Conservation (phyloP, 2,797 vertebrate species). For the Austrolebias charrua region DNA sequence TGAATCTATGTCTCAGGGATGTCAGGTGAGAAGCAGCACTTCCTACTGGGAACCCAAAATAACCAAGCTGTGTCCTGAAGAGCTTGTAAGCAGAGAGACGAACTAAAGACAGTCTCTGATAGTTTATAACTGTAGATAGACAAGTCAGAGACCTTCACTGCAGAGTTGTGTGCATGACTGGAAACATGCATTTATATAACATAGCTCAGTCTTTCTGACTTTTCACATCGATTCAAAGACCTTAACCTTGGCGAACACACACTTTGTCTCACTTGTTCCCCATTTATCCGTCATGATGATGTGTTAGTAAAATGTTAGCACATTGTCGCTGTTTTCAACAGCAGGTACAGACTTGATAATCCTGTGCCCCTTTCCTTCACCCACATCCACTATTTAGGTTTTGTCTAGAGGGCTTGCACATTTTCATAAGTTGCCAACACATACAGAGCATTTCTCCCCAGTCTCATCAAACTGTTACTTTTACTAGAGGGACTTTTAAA, state of each 20-base stretch:
- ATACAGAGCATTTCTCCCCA: conserved; percentile 49
- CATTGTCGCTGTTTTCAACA: conserved; percentile 67
- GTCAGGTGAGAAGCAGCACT: conserved; percentile 77
- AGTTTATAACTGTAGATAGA: conserved; percentile 26
- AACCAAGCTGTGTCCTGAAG: conserved; percentile 46
- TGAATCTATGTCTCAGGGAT: conserved; percentile 82
- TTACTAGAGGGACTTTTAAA: conserved; percentile 66
- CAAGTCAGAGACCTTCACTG: conserved; percentile 6
- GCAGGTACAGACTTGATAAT: conserved; percentile 73
- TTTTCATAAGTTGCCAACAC: conserved; percentile 69
- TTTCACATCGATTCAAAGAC: conserved; percentile 46
- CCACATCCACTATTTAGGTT: conserved; percentile 63
- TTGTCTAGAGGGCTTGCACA: conserved; percentile 59
- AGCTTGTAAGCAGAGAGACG: conserved; percentile 21
- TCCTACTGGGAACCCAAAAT: conserved; percentile 69
- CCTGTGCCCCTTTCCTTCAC: conserved; percentile 34
- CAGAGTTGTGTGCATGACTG: conserved; percentile 2
- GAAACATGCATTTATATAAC: not conserved
- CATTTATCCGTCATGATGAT: conserved; percentile 65
- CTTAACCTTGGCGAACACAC: conserved; percentile 59
- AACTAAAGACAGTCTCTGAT: conserved; percentile 25
- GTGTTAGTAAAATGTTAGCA: conserved; percentile 73
- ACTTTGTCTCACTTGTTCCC: conserved; percentile 30
- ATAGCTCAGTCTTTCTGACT: conserved; percentile 31
- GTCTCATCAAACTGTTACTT: conserved; percentile 66